Evolutionary conservation across 2,888 invertebrate species (phyloP).

Genomic region (Julus scanicus): DNA sequence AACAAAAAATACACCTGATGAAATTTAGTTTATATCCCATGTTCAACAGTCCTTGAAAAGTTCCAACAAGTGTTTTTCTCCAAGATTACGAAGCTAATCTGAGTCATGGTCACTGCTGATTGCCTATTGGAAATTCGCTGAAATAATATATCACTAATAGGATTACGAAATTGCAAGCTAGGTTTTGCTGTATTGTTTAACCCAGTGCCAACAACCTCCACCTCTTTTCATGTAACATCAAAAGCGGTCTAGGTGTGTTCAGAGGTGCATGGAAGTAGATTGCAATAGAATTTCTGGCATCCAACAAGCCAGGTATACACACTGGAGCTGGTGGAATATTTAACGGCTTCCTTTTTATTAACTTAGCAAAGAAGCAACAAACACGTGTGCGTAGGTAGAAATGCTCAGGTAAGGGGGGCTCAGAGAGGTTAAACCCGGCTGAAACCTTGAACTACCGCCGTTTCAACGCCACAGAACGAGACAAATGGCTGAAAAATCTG

Average conservation of each 20-base stretch:
- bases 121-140: not conserved
- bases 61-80: not conserved
- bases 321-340: conserved; percentile 4
- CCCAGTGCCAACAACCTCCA: conserved; percentile 35
- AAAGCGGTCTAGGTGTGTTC: conserved; percentile 41
- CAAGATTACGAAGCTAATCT: not conserved
- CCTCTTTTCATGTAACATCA: conserved; percentile 42
- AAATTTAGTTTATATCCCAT: too few relatives aligned
- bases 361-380: conserved; percentile 33
- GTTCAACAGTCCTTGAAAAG: not conserved
- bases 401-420: not conserved
- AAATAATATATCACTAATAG: not conserved
- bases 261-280: conserved; percentile 42
- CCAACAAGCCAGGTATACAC: not conserved
- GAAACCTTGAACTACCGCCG: conserved; percentile 20
- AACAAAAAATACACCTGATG: too few relatives aligned
- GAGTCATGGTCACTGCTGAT: not conserved
- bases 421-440: conserved; percentile 8
- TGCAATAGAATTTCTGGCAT: conserved; percentile 2
- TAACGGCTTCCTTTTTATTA: conserved; percentile 42
- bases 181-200: conserved; percentile 19
- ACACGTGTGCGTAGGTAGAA: conserved; percentile 28
- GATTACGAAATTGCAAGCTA: conserved; percentile 9
- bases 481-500: not conserved
- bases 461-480: not conserved